These are phyloP conservation scores for Xerus inauris DNA, from an alignment of 2,113 vertebrate species.

Conservation along the genomic window DNA sequence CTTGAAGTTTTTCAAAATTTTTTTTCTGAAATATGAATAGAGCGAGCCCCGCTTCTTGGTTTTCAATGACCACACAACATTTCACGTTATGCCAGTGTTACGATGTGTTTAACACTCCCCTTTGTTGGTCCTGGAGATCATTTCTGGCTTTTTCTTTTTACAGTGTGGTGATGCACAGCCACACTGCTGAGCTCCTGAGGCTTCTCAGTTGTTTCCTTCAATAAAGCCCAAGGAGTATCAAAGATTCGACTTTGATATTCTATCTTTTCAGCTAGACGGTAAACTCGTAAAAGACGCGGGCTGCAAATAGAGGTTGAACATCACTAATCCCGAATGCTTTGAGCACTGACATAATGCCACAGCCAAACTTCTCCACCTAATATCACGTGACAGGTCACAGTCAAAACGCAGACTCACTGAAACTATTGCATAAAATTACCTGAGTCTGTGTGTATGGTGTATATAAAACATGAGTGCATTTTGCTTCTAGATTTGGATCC, in stretches of 20 bases:
- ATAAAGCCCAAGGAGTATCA: not conserved
- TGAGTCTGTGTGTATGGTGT: not conserved
- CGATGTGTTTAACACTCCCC: not conserved
- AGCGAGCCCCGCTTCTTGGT: not conserved
- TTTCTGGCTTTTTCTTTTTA: not conserved
- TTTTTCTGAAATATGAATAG: constrained; percentile 67
- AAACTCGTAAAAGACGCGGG: not conserved
- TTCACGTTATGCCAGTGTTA: not conserved
- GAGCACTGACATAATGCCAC: not conserved
- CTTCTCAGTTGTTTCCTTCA: not conserved
- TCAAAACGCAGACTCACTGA: not conserved
- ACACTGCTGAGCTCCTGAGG: not conserved
- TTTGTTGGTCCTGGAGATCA: not conserved
- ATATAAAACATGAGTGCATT: not conserved
- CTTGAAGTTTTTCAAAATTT: constrained; percentile 26
- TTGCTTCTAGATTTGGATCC: not conserved
- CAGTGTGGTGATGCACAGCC: not conserved
- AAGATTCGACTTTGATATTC: not conserved
- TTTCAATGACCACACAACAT: not conserved
- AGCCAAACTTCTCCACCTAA: not conserved
- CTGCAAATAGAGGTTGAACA: not conserved
- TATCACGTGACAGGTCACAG: not conserved
- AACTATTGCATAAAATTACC: not conserved
- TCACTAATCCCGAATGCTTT: not conserved
- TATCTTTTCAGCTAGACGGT: not conserved